A percentile compares a stretch with the other conserved stretches of the same genome.
These are phyloP conservation scores for Lerema accius DNA, from an alignment of 1,140 invertebrate species.

Conservation along the genomic window DNA sequence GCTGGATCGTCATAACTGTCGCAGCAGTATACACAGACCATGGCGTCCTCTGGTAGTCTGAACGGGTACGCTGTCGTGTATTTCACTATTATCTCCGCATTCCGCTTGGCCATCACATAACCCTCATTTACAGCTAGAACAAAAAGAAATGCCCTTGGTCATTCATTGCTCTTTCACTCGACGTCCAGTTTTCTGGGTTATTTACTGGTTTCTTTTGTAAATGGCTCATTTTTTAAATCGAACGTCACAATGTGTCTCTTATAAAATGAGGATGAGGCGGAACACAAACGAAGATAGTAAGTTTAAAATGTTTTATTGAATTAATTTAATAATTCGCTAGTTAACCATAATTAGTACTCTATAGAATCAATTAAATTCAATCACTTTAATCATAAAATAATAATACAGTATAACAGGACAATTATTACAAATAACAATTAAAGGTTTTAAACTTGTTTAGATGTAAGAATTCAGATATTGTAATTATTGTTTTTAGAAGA, in stretches of 20 bases:
- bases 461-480: no score
- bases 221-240: neutral
- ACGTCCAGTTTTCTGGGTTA: conserved; percentile 30
- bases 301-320: neutral
- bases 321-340: neutral
- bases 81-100: conserved; percentile 67
- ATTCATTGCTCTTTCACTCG: conserved; percentile 49
- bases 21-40: conserved; percentile 69
- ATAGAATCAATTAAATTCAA: neutral
- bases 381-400: neutral
- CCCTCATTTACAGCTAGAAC: conserved; percentile 69
- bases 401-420: no score
- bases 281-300: neutral
- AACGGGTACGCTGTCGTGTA: conserved; percentile 68
- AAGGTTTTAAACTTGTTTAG: neutral
- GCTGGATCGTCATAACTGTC: conserved; percentile 55
- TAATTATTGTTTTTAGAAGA: no score
- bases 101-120: conserved; percentile 62
- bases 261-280: neutral
- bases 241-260: neutral
- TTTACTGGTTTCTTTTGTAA: conserved; percentile 1
- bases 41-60: conserved; percentile 61
- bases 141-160: conserved; percentile 69
- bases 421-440: neutral
- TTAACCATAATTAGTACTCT: neutral